Evolutionary conservation across 2,888 invertebrate species (phyloP), one percentile per base, ranked within the genome.

Genomic region (Nysson spinosus): DNA sequence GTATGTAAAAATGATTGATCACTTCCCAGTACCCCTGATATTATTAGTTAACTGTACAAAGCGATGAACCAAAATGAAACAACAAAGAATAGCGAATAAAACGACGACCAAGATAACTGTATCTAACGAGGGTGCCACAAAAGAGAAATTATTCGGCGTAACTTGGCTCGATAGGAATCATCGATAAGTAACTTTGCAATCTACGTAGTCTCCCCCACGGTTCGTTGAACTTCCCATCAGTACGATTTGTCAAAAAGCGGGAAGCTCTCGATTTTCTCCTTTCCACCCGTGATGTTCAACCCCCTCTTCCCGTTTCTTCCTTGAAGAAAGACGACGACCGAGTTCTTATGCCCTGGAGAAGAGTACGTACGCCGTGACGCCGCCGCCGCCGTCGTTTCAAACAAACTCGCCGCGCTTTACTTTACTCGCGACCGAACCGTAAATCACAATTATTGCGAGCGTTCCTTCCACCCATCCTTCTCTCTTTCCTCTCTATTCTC

Each of bases 381-480:
- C 60, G 60, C 51, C 43, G 46, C 55, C 60, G 60, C 51, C 43
- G 46, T 52, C 40, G 61, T 32, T 62, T 54, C 62, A 57, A 68
- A 70, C 63, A 54, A 75, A 73, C 66, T 66, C 56, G 49, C 49
- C 72, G 71, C 72, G 75, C 71, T 80, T 77, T 77, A 65, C 75
- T 77, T 72, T 68, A 66, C 64, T 63, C 73, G 55, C 70, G 63
- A 60, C 71, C 62, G 50, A 63, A 69, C 66, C 80, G 80, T 84
- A 85, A 84, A 85, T 84, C 82, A 83, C 79, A 82, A 82, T 85
- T 82, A 83, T 81, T 83, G 83, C 79, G 52, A 81, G 66, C 62
- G 66, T 67, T 75, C 60, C 55, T 62, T 37, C 24, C 44, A 37
- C 39, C 47, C 32, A 28, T 19, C n/a, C n/a, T n/a, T n/a, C n/a